Evolutionary conservation across 2,888 invertebrate genomes (phyloP).

Genomic region (Steinernema scapterisci): DNA sequence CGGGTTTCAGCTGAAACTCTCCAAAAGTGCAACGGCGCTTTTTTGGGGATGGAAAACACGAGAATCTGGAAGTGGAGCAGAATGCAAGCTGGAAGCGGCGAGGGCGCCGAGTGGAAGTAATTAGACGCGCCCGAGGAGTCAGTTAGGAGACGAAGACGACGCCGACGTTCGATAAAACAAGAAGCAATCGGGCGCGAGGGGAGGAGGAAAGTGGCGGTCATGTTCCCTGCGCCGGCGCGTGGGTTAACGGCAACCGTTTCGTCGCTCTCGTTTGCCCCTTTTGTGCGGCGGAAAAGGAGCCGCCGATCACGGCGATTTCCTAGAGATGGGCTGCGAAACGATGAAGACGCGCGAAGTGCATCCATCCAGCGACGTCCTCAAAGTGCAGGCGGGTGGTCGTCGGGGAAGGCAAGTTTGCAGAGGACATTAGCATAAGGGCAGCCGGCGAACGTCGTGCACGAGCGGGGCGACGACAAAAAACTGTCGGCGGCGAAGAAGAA

Average conservation of each 20-base stretch:
- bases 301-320: too few species aligned
- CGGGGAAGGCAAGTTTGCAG: too few species aligned
- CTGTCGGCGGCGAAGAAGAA: not conserved
- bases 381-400: too few species aligned
- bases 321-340: too few species aligned
- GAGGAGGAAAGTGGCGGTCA: not conserved
- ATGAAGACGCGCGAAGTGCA: too few species aligned
- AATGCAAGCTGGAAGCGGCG: not conserved
- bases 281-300: too few species aligned
- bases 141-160: not conserved
- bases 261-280: not conserved
- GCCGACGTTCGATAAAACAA: not conserved
- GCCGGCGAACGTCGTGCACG: too few species aligned
- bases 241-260: not conserved
- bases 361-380: too few species aligned
- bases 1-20: too few species aligned
- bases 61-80: not conserved
- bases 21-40: not conserved
- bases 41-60: not conserved
- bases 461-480: too few species aligned
- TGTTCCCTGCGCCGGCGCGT: too few species aligned
- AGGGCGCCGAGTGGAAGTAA: slow-evolving; percentile 30
- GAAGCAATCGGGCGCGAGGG: slow-evolving; percentile 11
- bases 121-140: slow-evolving; percentile 19
- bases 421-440: too few species aligned